Base-by-base conservation (phyloP, 2,888 invertebrate genomes). In the Archaeoteleia sp. region DNA sequence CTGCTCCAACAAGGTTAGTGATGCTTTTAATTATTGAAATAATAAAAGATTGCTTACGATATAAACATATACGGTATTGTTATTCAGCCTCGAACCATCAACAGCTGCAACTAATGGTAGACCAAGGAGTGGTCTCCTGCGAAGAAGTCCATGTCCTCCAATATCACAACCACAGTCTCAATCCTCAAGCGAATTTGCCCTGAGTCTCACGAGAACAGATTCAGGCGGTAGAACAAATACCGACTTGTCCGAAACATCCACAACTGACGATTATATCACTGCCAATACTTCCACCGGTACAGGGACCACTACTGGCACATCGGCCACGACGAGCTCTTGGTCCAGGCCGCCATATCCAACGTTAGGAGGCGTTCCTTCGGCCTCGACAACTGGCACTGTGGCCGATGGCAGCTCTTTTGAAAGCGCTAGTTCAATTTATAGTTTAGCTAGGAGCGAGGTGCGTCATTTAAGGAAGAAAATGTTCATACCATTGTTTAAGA, bases 171-270 rank as follows among this genome's bases (percentile, higher is more conserved):
- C 82, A 1, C 81, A 84, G 39, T 85, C 84, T 3, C 84, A 85
- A 67, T 85, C 85, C 13, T 84, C 85, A 32, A 85, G 83, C 71
- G 85, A 85, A 49, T 80, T 84, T 13, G 88, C 88, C 67, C 74
- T 88, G 39, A 84, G 87, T 61, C 87, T 92, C 66, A 90, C 91
- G 17, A 88, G 92, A 74, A 91, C 92, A 2, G 93, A 93, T 85
- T 92, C 92, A 6, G 90, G 91, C 23, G 90, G 90, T 83, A 88
- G 90, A 12, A 92, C 91, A 71, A 92, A 91, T 34, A 89, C 89
- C 25, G 95, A 95, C 81, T 88, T 94, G 46, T 94, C 94, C n/a
- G 95, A 95, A 87, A 94, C 94, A 78, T 95, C 95, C 63, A 92
- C 89, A n/a, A 92, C 92, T 39, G 95, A 95, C 85, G 95, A 95